Evolutionary conservation across 2,113 vertebrate genomes (phyloP).

Genomic region (Elephas maximus): DNA sequence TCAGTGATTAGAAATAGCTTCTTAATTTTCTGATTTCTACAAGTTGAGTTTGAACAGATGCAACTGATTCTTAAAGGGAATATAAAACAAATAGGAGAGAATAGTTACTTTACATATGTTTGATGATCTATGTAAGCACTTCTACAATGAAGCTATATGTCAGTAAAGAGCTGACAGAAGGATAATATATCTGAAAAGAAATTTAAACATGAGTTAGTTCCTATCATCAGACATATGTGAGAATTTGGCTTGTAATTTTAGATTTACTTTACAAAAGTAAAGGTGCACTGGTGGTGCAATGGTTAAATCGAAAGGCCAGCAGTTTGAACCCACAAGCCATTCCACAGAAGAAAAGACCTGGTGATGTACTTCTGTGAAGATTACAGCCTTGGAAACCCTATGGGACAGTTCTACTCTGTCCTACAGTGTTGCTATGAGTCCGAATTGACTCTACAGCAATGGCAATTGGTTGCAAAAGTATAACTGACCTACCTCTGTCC

Average conservation of each 20-base stretch:
- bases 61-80: constrained; percentile 12
- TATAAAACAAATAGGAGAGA: constrained; percentile 49
- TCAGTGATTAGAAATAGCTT: constrained; percentile 34
- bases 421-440: too few relatives aligned
- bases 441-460: neutral
- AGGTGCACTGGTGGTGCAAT: neutral
- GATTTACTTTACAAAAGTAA: constrained; percentile 46
- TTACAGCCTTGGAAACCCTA: too few relatives aligned
- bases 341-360: neutral
- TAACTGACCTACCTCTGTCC: neutral
- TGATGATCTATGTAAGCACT: constrained; percentile 18
- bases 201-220: constrained; percentile 57
- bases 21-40: constrained; percentile 63
- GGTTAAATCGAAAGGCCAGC: neutral
- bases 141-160: constrained; percentile 43
- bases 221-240: constrained; percentile 33
- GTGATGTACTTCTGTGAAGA: too few relatives aligned
- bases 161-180: constrained; percentile 53
- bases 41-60: constrained; percentile 53
- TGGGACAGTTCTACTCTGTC: too few relatives aligned
- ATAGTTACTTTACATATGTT: neutral
- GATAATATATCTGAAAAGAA: constrained; percentile 35
- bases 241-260: constrained; percentile 50
- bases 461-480: constrained; percentile 30
- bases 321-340: neutral